Evolutionary conservation across 1,140 invertebrate species (phyloP).

Genomic region (Drosophila asahinai): DNA sequence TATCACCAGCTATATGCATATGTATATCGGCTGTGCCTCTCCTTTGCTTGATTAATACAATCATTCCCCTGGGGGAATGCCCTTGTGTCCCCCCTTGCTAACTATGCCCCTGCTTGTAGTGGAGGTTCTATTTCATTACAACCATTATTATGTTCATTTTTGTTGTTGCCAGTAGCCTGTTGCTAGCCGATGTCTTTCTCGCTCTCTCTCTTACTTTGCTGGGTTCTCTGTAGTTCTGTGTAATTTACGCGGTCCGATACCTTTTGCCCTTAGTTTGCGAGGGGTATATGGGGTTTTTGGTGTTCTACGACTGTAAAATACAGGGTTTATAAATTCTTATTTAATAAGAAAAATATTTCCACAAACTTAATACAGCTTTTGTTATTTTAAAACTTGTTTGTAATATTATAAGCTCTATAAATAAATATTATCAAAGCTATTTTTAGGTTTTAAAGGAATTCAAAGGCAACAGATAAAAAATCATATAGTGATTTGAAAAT

Average conservation of each 20-base stretch:
- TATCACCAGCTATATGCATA: conserved; percentile 2
- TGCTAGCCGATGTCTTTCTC: conserved; percentile 15
- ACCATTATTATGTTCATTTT: conserved; percentile 60
- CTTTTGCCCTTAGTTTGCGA: conserved; percentile 1
- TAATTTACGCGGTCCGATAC: conserved; percentile 65
- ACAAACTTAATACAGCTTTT: too few relatives aligned
- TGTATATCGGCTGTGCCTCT: neutral
- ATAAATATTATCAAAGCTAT: too few relatives aligned
- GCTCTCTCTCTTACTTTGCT: conserved; percentile 6
- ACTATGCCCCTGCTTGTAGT: conserved; percentile 8
- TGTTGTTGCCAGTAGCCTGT: conserved; percentile 45
- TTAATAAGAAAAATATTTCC: neutral
- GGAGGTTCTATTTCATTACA: conserved; percentile 59
- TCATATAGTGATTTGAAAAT: too few relatives aligned
- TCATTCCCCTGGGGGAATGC: conserved; percentile 44
- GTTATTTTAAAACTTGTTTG: neutral
- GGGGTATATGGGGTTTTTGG: neutral
- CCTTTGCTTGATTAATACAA: conserved; percentile 56
- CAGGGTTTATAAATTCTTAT: too few relatives aligned
- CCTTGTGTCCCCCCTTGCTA: conserved; percentile 21
- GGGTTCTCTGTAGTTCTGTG: conserved; percentile 21
- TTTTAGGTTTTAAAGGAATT: too few relatives aligned
- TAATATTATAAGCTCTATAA: neutral
- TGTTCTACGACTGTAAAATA: too few relatives aligned
- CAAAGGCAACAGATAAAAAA: too few relatives aligned